These are phyloP conservation scores for Hoplostethus atlanticus DNA, from an alignment of 2,797 vertebrate genomes.

Conservation along the genomic window DNA sequence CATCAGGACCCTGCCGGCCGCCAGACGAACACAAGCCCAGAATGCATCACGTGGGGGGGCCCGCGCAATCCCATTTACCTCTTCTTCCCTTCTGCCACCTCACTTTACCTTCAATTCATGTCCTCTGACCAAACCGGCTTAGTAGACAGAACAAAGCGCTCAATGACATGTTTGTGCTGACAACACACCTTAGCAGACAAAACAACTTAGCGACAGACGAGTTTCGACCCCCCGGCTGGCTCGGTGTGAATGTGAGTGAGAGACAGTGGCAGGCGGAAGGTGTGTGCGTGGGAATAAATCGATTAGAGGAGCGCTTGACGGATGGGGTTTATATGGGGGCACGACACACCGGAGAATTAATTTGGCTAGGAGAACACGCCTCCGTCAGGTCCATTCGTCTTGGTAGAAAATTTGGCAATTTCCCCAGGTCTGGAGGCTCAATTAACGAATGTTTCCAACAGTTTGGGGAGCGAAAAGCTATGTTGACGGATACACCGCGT, in stretches of 20 bases:
- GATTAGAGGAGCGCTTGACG: slow-evolving; percentile 80
- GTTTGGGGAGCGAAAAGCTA: slow-evolving; percentile 64
- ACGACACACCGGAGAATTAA: slow-evolving; percentile 80
- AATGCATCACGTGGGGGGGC: slow-evolving; percentile 59
- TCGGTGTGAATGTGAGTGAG: slow-evolving; percentile 44
- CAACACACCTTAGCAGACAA: slow-evolving; percentile 19
- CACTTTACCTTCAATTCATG: slow-evolving; percentile 33
- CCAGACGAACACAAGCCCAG: slow-evolving; percentile 68
- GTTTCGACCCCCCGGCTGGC: slow-evolving; percentile 46
- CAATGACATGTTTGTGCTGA: slow-evolving; percentile 20
- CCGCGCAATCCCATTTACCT: slow-evolving; percentile 45
- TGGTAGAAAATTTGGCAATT: slow-evolving; percentile 74
- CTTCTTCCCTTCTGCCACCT: slow-evolving; percentile 46
- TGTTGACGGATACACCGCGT: slow-evolving; percentile 55
- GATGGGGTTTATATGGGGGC: slow-evolving; percentile 79
- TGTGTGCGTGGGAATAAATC: slow-evolving; percentile 77
- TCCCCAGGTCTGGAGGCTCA: slow-evolving; percentile 75
- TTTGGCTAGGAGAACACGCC: slow-evolving; percentile 73
- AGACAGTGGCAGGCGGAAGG: slow-evolving; percentile 67
- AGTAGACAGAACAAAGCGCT: slow-evolving; percentile 28
- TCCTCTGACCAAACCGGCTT: neutral
- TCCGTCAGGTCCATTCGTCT: slow-evolving; percentile 81
- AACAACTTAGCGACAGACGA: slow-evolving; percentile 42
- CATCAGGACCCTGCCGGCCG: slow-evolving; percentile 73
- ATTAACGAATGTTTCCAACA: slow-evolving; percentile 71